Percentiles rank a stretch among this genome's conserved stretches.
These are phyloP conservation scores for Battus philenor DNA, from an alignment of 1,140 invertebrate species.

Conservation along the genomic window DNA sequence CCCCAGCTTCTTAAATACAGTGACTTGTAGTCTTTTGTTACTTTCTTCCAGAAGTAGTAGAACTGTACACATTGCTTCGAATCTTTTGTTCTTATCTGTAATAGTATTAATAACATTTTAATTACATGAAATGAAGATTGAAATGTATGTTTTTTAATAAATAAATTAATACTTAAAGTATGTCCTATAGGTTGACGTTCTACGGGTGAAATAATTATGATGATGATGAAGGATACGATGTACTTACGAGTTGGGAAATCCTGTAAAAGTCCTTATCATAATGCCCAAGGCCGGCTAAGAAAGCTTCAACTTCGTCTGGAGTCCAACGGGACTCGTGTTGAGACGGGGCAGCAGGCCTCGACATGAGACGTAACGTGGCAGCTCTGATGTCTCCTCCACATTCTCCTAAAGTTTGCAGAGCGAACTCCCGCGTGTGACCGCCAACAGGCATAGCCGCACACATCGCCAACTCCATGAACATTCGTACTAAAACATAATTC, in stretches of 20 bases:
- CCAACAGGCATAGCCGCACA: constrained; percentile 92
- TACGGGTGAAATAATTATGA: too few relatives aligned
- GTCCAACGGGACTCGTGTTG: constrained; percentile 91
- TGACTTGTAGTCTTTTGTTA: constrained; percentile 87
- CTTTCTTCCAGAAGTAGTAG: constrained; percentile 99
- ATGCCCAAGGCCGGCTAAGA: constrained; percentile 91
- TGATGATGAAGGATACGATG: too few relatives aligned
- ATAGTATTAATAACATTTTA: constrained; percentile 23
- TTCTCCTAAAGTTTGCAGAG: constrained; percentile 92
- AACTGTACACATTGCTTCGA: constrained; percentile 97
- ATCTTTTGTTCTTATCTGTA: constrained; percentile 89
- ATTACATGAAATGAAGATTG: background rate
- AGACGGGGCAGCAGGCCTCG: constrained; percentile 81
- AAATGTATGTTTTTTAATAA: background rate
- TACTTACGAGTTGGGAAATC: constrained; percentile 88
- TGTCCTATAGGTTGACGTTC: background rate
- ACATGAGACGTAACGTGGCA: constrained; percentile 90
- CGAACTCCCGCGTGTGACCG: constrained; percentile 95
- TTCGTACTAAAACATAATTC: constrained; percentile 81
- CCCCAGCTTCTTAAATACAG: constrained; percentile 62
- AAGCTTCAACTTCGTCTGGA: constrained; percentile 89
- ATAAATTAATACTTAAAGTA: background rate
- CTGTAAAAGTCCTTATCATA: constrained; percentile 95
- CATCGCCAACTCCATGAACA: constrained; percentile 95
- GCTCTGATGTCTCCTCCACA: constrained; percentile 92